Evolutionary conservation across 1,140 invertebrate genomes (phyloP).

Genomic region (Caenorhabditis briggsae): DNA sequence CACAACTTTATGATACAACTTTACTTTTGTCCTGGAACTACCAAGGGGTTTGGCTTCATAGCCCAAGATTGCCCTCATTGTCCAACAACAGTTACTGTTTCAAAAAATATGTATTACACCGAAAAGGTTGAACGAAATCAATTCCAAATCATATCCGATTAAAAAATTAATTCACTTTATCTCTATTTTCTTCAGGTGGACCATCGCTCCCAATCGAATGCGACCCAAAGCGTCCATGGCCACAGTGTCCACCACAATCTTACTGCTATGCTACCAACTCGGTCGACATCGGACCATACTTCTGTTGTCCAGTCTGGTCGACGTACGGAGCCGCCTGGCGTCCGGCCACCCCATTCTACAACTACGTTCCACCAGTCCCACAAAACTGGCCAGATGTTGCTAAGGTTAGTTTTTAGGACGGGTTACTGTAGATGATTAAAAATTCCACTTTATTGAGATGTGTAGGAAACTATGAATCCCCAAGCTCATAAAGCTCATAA

Average conservation of each 20-base stretch:
- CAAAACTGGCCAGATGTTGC: slow-evolving; percentile 68
- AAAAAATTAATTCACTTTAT: not conserved
- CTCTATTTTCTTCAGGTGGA: slow-evolving; percentile 65
- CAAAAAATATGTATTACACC: no score
- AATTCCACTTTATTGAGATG: no score
- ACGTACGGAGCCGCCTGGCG: slow-evolving; percentile 77
- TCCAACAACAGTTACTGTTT: no score
- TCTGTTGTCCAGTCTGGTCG: slow-evolving; percentile 78
- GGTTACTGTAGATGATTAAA: no score
- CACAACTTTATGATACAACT: no score
- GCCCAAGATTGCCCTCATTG: no score
- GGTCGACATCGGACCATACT: slow-evolving; percentile 77
- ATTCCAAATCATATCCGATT: no score
- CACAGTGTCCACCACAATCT: slow-evolving; percentile 77
- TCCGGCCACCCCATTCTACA: slow-evolving; percentile 77
- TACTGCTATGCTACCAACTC: slow-evolving; percentile 78
- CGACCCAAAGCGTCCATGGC: slow-evolving; percentile 77
- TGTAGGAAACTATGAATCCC: no score
- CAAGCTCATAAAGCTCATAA: no score
- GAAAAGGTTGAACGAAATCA: no score
- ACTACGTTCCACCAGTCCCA: slow-evolving; percentile 75
- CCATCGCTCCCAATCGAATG: slow-evolving; percentile 76
- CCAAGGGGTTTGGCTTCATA: no score
- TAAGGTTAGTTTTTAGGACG: slow-evolving; percentile 6
- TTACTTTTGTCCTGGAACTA: no score